Conservation (phyloP, 2,113 vertebrate genomes). For the Syngnathus floridae region DNA sequence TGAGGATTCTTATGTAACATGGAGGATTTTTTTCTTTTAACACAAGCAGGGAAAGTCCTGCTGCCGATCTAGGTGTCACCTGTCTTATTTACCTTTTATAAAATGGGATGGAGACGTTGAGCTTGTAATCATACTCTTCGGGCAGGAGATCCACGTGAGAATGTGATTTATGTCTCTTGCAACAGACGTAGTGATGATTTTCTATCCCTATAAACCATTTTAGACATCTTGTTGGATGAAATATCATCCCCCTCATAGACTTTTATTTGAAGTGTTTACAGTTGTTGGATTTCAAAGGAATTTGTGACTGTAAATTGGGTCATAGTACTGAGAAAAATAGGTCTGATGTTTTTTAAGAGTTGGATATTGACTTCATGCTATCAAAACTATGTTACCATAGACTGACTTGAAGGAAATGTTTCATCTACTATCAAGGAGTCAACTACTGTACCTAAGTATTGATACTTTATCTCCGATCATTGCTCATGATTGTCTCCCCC, state of each 20-base stretch:
- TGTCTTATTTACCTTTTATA: constrained; percentile 6
- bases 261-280: not conserved
- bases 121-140: not conserved
- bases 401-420: too few species aligned
- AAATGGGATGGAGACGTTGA: not conserved
- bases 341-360: not conserved
- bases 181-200: constrained; percentile 37
- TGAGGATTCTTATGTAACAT: constrained; percentile 11
- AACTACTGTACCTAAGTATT: too few species aligned
- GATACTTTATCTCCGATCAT: not conserved
- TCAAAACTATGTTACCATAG: too few species aligned
- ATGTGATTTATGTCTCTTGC: constrained; percentile 16
- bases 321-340: not conserved
- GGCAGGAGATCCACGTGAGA: not conserved
- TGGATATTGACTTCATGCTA: too few species aligned
- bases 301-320: not conserved
- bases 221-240: not conserved
- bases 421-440: too few species aligned
- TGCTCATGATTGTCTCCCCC: not conserved
- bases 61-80: constrained; percentile 57
- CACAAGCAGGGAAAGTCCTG: constrained; percentile 33
- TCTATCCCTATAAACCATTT: not conserved
- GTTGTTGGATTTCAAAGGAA: not conserved
- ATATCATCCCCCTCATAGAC: not conserved
- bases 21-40: constrained; percentile 19